Evolutionary conservation across 2,888 invertebrate genomes (phyloP).

Genomic region (Pterostichus niger): DNA sequence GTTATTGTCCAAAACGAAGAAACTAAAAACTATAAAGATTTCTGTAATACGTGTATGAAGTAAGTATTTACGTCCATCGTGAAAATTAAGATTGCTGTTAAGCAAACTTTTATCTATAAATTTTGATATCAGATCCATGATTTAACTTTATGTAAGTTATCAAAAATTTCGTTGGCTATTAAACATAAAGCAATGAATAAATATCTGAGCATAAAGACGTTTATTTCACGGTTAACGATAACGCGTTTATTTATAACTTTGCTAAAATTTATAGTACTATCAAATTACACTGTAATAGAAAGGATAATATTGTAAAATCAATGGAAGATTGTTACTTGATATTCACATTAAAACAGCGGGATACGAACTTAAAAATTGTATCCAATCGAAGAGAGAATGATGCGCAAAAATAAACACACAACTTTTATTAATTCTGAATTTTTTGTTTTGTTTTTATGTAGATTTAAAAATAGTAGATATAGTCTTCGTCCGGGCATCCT

Average conservation of each 20-base stretch:
- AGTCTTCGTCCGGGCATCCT: too few relatives aligned
- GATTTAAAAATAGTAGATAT: too few relatives aligned
- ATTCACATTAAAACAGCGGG: slow-evolving; percentile 25
- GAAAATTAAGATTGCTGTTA: slow-evolving; percentile 40
- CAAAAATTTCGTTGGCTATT: slow-evolving; percentile 44
- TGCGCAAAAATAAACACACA: too few relatives aligned
- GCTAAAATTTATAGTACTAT: slow-evolving; percentile 48
- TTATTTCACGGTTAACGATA: slow-evolving; percentile 27
- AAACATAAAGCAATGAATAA: slow-evolving; percentile 46
- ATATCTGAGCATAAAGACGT: slow-evolving; percentile 43
- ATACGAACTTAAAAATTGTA: not conserved
- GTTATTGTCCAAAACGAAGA: slow-evolving; percentile 7
- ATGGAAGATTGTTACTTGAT: slow-evolving; percentile 41
- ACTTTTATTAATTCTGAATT: too few relatives aligned
- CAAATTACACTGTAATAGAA: slow-evolving; percentile 49
- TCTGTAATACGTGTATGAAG: slow-evolving; percentile 30
- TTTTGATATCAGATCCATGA: slow-evolving; percentile 49
- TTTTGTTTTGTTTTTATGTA: not conserved
- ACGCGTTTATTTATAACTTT: slow-evolving; percentile 28
- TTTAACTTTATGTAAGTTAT: slow-evolving; percentile 43
- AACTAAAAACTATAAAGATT: slow-evolving; percentile 21
- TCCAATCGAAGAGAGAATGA: too few relatives aligned
- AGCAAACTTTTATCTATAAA: slow-evolving; percentile 46
- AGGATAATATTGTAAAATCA: slow-evolving; percentile 9
- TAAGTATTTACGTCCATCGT: slow-evolving; percentile 28